phyloP scores from a whole-genome alignment of 1,140 invertebrate genomes.

The Hermetia illucens region DNA sequence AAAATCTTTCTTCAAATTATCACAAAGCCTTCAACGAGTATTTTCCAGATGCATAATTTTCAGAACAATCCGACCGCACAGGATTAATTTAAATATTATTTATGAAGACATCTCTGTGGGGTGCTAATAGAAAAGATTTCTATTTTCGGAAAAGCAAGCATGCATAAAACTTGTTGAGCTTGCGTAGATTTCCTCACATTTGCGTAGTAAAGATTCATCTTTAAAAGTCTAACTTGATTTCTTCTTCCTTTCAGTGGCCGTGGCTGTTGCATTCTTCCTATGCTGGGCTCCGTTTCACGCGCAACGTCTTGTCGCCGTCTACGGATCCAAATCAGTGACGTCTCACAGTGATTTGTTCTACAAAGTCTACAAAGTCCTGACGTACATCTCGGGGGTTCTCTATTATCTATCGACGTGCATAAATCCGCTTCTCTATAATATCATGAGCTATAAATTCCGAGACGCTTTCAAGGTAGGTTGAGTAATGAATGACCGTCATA shows the following conservation, averaged over 20 bases:
- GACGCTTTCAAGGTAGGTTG: slow-evolving; percentile 61
- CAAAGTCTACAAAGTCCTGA: slow-evolving; percentile 43
- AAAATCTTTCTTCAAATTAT: too few relatives aligned
- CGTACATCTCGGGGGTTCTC: slow-evolving; percentile 52
- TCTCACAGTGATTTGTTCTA: slow-evolving; percentile 28
- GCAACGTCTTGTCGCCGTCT: slow-evolving; percentile 64
- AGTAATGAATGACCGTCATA: not conserved
- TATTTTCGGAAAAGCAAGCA: too few relatives aligned
- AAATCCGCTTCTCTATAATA: slow-evolving; percentile 74
- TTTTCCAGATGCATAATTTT: too few relatives aligned
- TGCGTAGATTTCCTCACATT: too few relatives aligned
- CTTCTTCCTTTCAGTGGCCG: slow-evolving; percentile 49
- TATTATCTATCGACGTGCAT: slow-evolving; percentile 62
- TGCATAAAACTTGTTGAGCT: too few relatives aligned
- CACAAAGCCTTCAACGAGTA: too few relatives aligned
- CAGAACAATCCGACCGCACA: too few relatives aligned
- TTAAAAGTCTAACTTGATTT: too few relatives aligned
- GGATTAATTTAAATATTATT: too few relatives aligned
- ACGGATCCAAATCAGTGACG: slow-evolving; percentile 33
- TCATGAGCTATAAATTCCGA: slow-evolving; percentile 78
- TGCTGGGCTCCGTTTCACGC: slow-evolving; percentile 93
- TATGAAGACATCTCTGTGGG: too few relatives aligned
- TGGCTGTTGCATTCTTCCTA: slow-evolving; percentile 85
- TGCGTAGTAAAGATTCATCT: too few relatives aligned
- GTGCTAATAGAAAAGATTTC: too few relatives aligned